These are phyloP conservation scores for Calliopsis andreniformis DNA, from an alignment of 1,140 invertebrate genomes.

Conservation along the genomic window DNA sequence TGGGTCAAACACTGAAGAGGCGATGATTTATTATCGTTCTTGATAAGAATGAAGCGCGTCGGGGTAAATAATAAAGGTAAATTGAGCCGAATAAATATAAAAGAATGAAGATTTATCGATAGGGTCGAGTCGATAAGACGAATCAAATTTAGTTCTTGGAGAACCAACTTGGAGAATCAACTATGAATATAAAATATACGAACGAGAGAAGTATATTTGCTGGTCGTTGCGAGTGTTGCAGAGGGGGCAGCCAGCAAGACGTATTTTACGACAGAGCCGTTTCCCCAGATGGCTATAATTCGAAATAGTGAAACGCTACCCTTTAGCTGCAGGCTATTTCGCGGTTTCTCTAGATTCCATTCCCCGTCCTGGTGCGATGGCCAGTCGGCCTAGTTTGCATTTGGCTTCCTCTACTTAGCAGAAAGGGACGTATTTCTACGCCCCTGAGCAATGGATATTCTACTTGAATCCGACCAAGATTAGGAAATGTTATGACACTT, in stretches of 20 bases:
- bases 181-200: background rate
- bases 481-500: constrained; percentile 60
- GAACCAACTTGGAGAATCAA: background rate
- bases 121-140: background rate
- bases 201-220: background rate
- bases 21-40: constrained; percentile 41
- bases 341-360: constrained; percentile 62
- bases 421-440: constrained; percentile 49
- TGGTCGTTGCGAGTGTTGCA: constrained; percentile 13
- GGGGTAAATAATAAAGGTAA: background rate
- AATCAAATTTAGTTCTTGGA: background rate
- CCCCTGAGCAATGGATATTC: constrained; percentile 33
- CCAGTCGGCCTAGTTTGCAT: constrained; percentile 72
- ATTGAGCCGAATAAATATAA: too few relatives aligned
- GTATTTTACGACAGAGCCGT: background rate
- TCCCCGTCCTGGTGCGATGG: constrained; percentile 37
- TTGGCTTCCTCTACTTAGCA: constrained; percentile 71
- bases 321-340: constrained; percentile 48
- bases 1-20: constrained; percentile 27
- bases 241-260: background rate
- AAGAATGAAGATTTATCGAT: background rate
- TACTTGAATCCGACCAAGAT: constrained; percentile 70
- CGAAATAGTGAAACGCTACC: constrained; percentile 45
- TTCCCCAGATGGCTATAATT: constrained; percentile 10
- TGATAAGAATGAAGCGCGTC: background rate